Percentiles rank a stretch among this genome's conserved stretches.
Conservation (phyloP, 2,888 invertebrate genomes). For the Phaedon cochleariae region DNA sequence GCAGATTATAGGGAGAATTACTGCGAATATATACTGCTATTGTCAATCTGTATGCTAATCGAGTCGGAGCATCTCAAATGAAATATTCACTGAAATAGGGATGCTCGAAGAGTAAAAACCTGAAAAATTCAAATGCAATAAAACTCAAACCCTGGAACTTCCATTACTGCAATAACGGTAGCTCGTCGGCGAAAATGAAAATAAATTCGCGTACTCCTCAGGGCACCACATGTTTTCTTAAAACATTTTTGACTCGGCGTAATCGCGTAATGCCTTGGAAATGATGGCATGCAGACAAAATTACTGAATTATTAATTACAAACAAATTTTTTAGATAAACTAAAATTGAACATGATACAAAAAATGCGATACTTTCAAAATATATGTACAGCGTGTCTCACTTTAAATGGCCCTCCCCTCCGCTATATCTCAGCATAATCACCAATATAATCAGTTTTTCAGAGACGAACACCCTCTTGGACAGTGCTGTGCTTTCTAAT, state of each 20-base stretch:
- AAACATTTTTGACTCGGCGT: slow-evolving; percentile 19
- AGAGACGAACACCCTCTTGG: too few relatives aligned
- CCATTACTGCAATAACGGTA: slow-evolving; percentile 27
- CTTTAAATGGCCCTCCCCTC: too few relatives aligned
- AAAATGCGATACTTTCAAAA: too few relatives aligned
- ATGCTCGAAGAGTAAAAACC: slow-evolving; percentile 4
- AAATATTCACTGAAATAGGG: background rate
- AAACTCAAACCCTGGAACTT: slow-evolving; percentile 24
- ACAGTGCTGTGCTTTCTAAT: too few relatives aligned
- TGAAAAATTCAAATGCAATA: slow-evolving; percentile 34
- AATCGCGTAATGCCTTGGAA: slow-evolving; percentile 17
- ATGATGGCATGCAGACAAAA: slow-evolving; percentile 17
- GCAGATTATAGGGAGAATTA: too few relatives aligned
- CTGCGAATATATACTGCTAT: too few relatives aligned
- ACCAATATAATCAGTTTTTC: too few relatives aligned
- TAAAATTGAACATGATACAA: too few relatives aligned
- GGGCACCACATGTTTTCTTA: slow-evolving; percentile 27
- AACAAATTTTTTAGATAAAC: too few relatives aligned
- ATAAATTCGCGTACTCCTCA: slow-evolving; percentile 20
- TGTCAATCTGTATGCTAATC: background rate
- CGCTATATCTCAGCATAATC: too few relatives aligned
- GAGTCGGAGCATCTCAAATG: background rate
- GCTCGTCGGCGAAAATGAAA: slow-evolving; percentile 23
- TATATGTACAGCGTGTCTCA: too few relatives aligned
- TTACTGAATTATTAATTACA: slow-evolving; percentile 16